Conservation (phyloP, 2,797 vertebrate genomes). For the Gymnothorax reevesii region DNA sequence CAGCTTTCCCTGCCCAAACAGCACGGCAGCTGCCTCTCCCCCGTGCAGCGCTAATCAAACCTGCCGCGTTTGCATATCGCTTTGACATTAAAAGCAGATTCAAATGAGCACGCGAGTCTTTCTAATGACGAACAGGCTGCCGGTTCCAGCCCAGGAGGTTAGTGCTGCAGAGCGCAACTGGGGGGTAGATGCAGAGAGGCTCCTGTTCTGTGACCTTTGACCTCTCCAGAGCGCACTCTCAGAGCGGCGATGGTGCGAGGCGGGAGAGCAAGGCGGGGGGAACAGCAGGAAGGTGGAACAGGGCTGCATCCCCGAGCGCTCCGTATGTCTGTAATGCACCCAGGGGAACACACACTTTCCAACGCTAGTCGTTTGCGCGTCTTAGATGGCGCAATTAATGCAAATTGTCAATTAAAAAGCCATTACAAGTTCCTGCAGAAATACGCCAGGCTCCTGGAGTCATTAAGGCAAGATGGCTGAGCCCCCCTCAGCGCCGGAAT, state of each 20-base stretch:
- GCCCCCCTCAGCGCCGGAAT: too few species aligned
- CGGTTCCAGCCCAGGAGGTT: background rate
- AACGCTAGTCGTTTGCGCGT: conserved; percentile 66
- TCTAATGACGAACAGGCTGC: background rate
- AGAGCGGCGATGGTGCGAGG: background rate
- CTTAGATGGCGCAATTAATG: conserved; percentile 75
- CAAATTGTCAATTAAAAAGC: conserved; percentile 80
- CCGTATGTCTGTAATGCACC: background rate
- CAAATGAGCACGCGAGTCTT: conserved; percentile 22
- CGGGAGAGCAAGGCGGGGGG: background rate
- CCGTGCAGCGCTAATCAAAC: conserved; percentile 19
- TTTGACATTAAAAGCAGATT: conserved; percentile 36
- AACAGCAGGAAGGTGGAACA: background rate
- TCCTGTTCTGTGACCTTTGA: conserved; percentile 45
- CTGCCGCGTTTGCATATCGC: conserved; percentile 10
- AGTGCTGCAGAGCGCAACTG: background rate
- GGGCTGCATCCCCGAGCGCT: background rate
- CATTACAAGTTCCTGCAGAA: conserved; percentile 76
- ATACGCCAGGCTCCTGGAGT: conserved; percentile 65
- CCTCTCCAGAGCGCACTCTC: conserved; percentile 22
- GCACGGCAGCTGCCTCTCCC: background rate
- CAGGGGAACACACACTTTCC: background rate
- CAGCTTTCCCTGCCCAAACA: background rate
- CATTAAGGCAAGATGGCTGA: conserved; percentile 72
- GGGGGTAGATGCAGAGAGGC: background rate